Base-by-base conservation (phyloP, 2,797 vertebrate genomes). In the Coreius guichenoti region DNA sequence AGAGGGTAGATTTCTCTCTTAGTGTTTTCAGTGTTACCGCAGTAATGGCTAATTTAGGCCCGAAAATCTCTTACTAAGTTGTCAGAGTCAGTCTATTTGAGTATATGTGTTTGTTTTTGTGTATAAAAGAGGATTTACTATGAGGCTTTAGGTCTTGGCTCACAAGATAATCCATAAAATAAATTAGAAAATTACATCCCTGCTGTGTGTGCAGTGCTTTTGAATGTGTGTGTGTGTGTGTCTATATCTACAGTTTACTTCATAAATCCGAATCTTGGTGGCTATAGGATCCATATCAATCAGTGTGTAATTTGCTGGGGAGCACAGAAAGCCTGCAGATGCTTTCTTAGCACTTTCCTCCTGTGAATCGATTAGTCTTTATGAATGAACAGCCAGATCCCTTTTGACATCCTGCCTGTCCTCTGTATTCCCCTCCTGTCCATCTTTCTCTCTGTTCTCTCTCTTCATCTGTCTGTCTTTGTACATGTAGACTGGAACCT, bases 361-460 rank as follows among this genome's bases (percentile, higher is more conserved):
- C 76, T 19, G 17, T 58, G 81, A 77, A 87, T 87, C 83, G 43
- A 90, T 88, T 84, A 58, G 61, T 81, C 72, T 78, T 89, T 82
- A 90, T 86, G 61, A 80, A 84, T 74, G 68, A 77, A 69, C 80
- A 74, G 72, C 79, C 81, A 61, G 72, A 87, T 80, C 43, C 80
- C 19, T 45, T 54, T 74, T 31, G 65, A 86, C 84, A 79, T 86
- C 47, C 54, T 39, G 63, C 56, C 86, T 85, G 47, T 68, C 75
- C 43, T 58, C 14, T 16, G 39, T 81, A 19, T 47, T 31, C 36
- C 36, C 26, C 43, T 86, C 17, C 26, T 47, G 21, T 69, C 31
- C 49, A 19, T 80, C 61, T 33, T 80, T 74, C 47, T 65, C 23
- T 14, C 39, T 47, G 69, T 73, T 49, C 9, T 54, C 84, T 80